Conservation (phyloP, 2,113 vertebrate species). For the Rhinolophus ferrumequinum region DNA sequence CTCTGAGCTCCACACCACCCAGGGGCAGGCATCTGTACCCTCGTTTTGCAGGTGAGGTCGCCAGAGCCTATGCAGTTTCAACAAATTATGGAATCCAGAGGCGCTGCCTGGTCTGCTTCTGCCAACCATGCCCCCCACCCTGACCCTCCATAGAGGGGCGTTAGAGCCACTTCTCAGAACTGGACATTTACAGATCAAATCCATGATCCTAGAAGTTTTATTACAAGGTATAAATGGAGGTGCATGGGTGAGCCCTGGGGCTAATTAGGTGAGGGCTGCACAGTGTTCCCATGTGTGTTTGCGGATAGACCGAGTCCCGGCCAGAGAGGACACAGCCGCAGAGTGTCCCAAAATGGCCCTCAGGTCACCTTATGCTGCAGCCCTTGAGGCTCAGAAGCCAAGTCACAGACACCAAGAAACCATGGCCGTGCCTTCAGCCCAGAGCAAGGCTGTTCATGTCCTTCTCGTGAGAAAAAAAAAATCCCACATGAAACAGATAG, state of each 20-base stretch:
- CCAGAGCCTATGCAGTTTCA: neutral
- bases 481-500: neutral
- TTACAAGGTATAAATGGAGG: neutral
- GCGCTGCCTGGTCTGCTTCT: neutral
- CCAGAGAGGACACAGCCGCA: neutral
- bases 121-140: too few relatives aligned
- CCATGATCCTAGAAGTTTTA: neutral
- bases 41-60: neutral
- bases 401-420: constrained; percentile 16
- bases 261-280: neutral
- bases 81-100: neutral
- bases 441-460: rapidly evolving
- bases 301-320: rapidly evolving
- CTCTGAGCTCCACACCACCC: neutral
- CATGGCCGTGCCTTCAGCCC: neutral
- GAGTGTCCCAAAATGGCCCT: neutral
- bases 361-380: neutral
- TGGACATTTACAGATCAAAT: neutral
- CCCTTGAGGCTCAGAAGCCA: neutral
- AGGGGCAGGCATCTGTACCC: too few relatives aligned
- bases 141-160: neutral
- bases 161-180: neutral
- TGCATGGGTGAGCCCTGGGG: rapidly evolving
- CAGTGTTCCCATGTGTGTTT: neutral
- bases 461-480: neutral